A percentile compares a stretch with the other conserved stretches of the same genome.
phyloP scores from a whole-genome alignment of 2,797 vertebrate species.

The Syndactyla subalaris region DNA sequence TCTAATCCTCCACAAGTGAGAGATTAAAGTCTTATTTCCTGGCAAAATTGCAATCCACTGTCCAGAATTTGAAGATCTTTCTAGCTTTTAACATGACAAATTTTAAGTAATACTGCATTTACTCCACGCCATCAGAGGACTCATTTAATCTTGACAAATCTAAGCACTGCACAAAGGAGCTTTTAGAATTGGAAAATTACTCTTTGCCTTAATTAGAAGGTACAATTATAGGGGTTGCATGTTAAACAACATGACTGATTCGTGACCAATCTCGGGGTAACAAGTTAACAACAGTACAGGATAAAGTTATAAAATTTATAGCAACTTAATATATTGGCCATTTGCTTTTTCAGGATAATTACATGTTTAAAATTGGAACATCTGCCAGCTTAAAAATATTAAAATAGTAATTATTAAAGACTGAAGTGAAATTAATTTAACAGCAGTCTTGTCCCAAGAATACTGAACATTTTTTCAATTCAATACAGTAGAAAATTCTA shows the following conservation, averaged over 20 bases:
- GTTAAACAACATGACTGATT: not conserved
- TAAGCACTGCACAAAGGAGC: not conserved
- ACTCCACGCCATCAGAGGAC: not conserved
- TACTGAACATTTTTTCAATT: not conserved
- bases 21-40: not conserved
- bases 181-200: not conserved
- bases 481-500: not conserved
- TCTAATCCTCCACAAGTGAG: not conserved
- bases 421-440: not conserved
- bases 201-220: not conserved
- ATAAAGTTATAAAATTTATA: not conserved
- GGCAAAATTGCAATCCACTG: not conserved
- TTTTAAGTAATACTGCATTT: not conserved
- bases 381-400: not conserved
- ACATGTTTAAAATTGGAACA: not conserved
- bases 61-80: not conserved
- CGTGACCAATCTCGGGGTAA: not conserved
- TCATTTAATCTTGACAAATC: not conserved
- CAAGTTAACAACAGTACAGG: not conserved
- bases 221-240: not conserved
- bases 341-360: not conserved
- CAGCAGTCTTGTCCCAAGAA: not conserved
- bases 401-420: not conserved
- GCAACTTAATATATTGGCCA: not conserved
- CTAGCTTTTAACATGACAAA: not conserved